Base-by-base conservation (phyloP, 2,113 vertebrate genomes). In the Cisticola juncidis region DNA sequence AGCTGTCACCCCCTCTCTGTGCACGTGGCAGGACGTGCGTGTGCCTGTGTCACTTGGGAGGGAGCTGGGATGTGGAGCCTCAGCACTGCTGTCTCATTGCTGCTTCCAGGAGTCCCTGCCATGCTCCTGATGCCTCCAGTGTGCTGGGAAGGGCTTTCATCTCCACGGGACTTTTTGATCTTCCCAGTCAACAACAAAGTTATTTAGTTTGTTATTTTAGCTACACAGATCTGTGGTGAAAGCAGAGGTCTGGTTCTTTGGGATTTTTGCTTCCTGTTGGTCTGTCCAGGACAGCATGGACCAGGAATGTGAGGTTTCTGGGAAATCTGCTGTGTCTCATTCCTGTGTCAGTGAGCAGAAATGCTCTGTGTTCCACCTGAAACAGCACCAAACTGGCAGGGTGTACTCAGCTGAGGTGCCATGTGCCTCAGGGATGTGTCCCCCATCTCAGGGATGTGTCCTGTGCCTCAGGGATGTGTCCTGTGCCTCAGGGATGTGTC, bases 11-110 rank as follows among this genome's bases (percentile, higher is more conserved):
- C 31, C 35, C 51, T 11, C 61, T 26, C 2, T 11, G 35, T 33
- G 60, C 38, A 20, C 3, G 0, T 44, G n/a, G 42, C 88, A 87
- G 81, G 14, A 6, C 0, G 0, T 20, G 5, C 0, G 0, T 14
- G 11, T 29, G 22, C 29, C 57, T 57, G 8, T 79, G 35, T 66
- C 80, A 11, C 76, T 12, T 2, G 1, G 14, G 65, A 47, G 70
- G 48, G 25, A 38, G 65, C 88, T 70, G 31, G 38, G 54, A 19
- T 11, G 48, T 48, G 51, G 12, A 19, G 28, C 28, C 68, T 29
- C 44, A 60, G 33, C 29, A 8, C 5, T 56, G 62, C 57, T 94
- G 40, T 5, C 24, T 74, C 2, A 50, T 11, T 60, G 66, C 26
- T 50, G 79, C 3, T 12, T 36, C 6, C 12, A 28, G 10, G 35